phyloP scores from a whole-genome alignment of 1,140 invertebrate genomes.

The Bombus soroeensis region DNA sequence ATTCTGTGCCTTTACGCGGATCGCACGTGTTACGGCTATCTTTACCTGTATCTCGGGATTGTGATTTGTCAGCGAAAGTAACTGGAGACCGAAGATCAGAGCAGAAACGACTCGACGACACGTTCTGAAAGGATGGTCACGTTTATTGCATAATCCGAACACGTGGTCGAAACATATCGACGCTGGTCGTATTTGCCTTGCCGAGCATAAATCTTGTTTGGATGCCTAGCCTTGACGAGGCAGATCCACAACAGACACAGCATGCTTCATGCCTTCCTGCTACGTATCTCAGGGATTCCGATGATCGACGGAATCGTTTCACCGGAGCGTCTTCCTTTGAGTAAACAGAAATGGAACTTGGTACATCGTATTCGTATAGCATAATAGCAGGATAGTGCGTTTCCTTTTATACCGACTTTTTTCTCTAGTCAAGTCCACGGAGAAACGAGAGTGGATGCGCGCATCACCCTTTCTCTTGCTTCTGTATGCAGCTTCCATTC shows the following conservation, averaged over 20 bases:
- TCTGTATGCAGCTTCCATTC: conserved; percentile 51
- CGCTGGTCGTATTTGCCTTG: conserved; percentile 23
- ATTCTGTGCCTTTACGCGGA: not conserved
- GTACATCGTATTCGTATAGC: not conserved
- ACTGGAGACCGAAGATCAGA: not conserved
- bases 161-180: conserved; percentile 47
- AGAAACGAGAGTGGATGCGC: not conserved
- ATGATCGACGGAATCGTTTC: conserved; percentile 27
- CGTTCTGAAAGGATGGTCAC: not conserved
- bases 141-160: conserved; percentile 50
- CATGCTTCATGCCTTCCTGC: conserved; percentile 16
- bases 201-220: conserved; percentile 45
- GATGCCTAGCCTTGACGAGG: conserved; percentile 31
- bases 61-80: not conserved
- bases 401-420: not conserved
- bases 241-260: not conserved
- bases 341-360: too few relatives aligned
- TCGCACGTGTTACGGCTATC: not conserved
- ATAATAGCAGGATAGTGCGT: not conserved
- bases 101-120: not conserved
- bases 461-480: not conserved
- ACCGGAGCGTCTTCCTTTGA: not conserved
- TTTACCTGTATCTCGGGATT: not conserved
- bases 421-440: conserved; percentile 8
- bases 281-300: conserved; percentile 39